Conservation (phyloP, 2,113 vertebrate genomes). For the Campylomormyrus tamandua region DNA sequence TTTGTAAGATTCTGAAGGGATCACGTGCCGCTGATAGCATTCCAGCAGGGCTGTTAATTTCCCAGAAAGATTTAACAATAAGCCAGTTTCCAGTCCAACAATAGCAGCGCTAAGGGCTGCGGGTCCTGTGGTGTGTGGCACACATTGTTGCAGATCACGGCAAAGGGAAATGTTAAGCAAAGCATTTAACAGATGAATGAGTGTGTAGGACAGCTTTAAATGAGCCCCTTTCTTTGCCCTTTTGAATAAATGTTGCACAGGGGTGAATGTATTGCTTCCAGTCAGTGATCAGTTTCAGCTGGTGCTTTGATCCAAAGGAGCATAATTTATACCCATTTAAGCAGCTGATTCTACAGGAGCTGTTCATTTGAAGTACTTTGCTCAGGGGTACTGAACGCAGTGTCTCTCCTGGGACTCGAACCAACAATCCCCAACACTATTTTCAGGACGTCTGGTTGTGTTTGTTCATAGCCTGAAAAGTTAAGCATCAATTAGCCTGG, state of each 20-base stretch:
- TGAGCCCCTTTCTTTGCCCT: not conserved
- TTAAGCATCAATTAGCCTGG: not conserved
- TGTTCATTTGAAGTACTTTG: not conserved
- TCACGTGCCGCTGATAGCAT: not conserved
- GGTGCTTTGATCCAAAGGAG: not conserved
- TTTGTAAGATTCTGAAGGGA: not conserved
- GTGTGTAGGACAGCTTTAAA: not conserved
- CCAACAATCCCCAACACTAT: not conserved
- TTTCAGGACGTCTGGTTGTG: not conserved
- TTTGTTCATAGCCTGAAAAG: not conserved
- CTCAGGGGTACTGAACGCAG: not conserved
- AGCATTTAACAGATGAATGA: not conserved
- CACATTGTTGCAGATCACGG: not conserved
- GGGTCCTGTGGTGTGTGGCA: not conserved
- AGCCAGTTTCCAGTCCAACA: not conserved
- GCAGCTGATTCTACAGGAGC: not conserved
- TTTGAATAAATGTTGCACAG: not conserved
- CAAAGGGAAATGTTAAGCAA: not conserved
- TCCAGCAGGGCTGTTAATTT: not conserved
- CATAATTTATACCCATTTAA: not conserved
- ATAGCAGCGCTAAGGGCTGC: not conserved
- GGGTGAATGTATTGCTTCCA: not conserved
- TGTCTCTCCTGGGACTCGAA: not conserved
- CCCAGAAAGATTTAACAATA: constrained; percentile 4
- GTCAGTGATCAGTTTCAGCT: not conserved